Percentiles rank a stretch among this genome's conserved stretches.
phyloP scores from a whole-genome alignment of 92 coral and sea anemone species.

The Phenganax marumi region DNA sequence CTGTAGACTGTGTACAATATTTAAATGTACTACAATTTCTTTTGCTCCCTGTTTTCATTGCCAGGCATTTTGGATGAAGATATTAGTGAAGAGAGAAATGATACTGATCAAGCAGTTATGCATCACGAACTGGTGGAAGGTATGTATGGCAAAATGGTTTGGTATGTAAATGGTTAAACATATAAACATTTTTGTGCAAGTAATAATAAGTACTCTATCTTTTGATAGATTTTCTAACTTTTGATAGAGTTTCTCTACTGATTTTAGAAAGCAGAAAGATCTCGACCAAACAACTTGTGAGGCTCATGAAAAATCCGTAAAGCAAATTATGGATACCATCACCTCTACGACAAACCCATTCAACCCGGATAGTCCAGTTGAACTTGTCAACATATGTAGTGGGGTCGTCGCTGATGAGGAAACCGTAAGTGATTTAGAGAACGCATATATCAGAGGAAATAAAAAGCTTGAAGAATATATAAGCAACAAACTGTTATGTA shows the following conservation, averaged over 20 bases:
- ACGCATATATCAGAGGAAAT: conserved; percentile 12
- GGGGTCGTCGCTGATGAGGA: conserved; percentile 19
- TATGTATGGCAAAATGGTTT: not conserved
- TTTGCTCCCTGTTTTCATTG: no score
- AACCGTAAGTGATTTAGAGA: not conserved
- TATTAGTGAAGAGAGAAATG: no score
- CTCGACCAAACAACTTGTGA: not conserved
- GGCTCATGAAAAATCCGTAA: not conserved
- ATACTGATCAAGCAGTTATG: no score
- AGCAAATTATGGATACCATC: conserved; percentile 3
- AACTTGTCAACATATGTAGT: conserved; percentile 25
- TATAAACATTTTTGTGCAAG: not conserved
- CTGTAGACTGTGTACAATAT: no score
- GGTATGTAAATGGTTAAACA: not conserved
- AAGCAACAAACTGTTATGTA: not conserved
- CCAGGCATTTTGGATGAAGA: no score
- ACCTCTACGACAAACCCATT: conserved; percentile 23
- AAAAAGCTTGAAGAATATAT: conserved; percentile 5
- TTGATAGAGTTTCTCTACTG: not conserved
- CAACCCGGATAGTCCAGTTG: conserved; percentile 4
- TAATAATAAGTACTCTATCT: not conserved
- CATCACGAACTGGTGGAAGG: no score
- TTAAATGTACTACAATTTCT: no score
- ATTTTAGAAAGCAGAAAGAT: conserved; percentile 20
- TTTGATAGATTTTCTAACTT: not conserved